phyloP scores from a whole-genome alignment of 1,140 invertebrate species.

The Drosophila elegans region DNA sequence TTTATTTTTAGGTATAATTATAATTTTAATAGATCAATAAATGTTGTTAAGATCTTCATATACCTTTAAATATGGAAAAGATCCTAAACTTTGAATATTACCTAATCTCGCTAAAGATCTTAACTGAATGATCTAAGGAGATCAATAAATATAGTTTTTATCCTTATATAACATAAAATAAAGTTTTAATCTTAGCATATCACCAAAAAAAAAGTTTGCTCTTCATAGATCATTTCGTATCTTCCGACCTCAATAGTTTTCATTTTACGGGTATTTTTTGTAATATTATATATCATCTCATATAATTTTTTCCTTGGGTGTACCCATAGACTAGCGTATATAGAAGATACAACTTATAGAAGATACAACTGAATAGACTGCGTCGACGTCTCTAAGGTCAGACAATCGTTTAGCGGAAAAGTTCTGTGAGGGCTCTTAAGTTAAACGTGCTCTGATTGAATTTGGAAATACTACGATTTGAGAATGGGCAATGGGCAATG shows the following conservation, averaged over 20 bases:
- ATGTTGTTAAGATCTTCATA: too few relatives aligned
- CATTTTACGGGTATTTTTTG: too few relatives aligned
- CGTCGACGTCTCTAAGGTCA: conserved; percentile 35
- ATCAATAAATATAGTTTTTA: too few relatives aligned
- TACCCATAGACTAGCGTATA: background rate
- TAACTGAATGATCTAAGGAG: too few relatives aligned
- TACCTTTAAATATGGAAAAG: too few relatives aligned
- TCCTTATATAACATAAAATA: background rate
- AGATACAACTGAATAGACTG: conserved; percentile 20
- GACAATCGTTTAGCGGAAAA: conserved; percentile 49
- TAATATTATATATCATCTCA: background rate
- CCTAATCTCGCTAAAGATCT: too few relatives aligned
- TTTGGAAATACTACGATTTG: conserved; percentile 28
- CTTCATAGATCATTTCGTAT: background rate
- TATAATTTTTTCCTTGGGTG: background rate
- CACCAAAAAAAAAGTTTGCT: background rate
- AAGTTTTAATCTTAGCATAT: background rate
- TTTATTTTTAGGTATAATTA: too few relatives aligned
- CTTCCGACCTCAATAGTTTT: background rate
- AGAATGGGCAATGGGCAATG: background rate
- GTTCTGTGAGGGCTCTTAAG: conserved; percentile 29
- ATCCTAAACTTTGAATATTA: too few relatives aligned
- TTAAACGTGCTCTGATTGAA: conserved; percentile 45
- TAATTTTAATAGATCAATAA: too few relatives aligned
- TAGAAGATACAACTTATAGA: too few relatives aligned